Base-by-base conservation (phyloP, 1,140 invertebrate genomes). In the Caenorhabditis briggsae region DNA sequence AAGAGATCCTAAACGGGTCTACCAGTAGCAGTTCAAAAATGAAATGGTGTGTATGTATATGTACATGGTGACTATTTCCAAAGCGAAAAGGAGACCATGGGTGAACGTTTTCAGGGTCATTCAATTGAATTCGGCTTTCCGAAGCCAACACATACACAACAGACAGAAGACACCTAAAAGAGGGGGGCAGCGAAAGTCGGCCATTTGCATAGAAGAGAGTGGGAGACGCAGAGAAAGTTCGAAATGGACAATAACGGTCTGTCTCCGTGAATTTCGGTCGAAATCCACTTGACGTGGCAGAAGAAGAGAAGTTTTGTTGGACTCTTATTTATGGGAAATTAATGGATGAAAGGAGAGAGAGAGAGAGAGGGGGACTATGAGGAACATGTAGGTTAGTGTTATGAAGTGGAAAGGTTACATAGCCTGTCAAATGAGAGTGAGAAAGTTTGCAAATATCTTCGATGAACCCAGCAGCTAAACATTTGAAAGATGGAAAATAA, bases 101-200 rank as follows among this genome's bases (percentile, higher is more conserved):
- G 70, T n/a, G 70, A 78, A 78, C 70, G 70, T 78, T 78, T 78
- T 78, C 70, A 78, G 70, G 70, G 70, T 78, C 70, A 78, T 78
- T 78, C 18, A 78, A 78, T 78, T 50, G 46, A 78, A 78, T 50
- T 78, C 70, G 70, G 70, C 50, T 53, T 53, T 46, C 70, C 46
- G 33, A 58, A 58, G 9, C 25, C 61, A 23, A 41, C 8, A 78
- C 12, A 53, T 2, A 53, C 2, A 70, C n/a, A 18, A n/a, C 9
- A 46, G 64, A 12, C 9, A 46, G 33, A 33, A 43, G 64, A 43
- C 64, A 50, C n/a, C 70, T 46, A 78, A 78, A 78, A 78, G 14
- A 78, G 70, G 70, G 20, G 64, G n/a, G 33, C 33, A 33, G 33
- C 33, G 33, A 78, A 43, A 46, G n/a, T 78, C 41, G 70, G 33